phyloP scores from a whole-genome alignment of 2,797 vertebrate species.

The Antennarius maculatus region DNA sequence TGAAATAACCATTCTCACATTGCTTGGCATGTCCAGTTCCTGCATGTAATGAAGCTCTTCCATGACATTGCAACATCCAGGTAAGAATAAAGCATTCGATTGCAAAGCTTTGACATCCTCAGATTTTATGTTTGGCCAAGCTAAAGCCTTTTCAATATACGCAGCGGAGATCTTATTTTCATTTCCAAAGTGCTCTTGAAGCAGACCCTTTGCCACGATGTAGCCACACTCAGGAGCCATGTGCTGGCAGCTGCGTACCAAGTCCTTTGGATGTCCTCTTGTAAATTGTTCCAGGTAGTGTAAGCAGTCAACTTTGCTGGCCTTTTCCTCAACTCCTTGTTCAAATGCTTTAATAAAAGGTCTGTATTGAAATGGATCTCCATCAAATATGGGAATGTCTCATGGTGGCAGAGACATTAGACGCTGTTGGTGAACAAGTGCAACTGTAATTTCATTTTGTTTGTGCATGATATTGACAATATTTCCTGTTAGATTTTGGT shows the following conservation, averaged over 20 bases:
- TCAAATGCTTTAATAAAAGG: background rate
- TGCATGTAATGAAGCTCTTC: too few relatives aligned
- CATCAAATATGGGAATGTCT: conserved; percentile 4
- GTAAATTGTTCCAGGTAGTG: background rate
- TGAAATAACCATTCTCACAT: too few relatives aligned
- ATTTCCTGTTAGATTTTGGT: background rate
- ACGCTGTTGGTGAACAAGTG: background rate
- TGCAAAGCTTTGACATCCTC: too few relatives aligned
- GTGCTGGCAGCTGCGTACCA: background rate
- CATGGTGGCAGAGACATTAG: background rate
- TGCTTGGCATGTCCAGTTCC: too few relatives aligned
- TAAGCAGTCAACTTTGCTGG: background rate
- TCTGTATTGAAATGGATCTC: background rate
- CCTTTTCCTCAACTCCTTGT: background rate
- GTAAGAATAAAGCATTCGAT: too few relatives aligned
- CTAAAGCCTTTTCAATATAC: background rate
- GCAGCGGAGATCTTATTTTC: background rate
- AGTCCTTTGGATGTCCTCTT: background rate
- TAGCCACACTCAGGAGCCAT: background rate
- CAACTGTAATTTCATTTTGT: background rate
- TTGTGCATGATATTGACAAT: background rate
- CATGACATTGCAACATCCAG: too few relatives aligned
- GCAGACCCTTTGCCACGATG: background rate
- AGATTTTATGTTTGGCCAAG: background rate
- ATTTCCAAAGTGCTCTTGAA: background rate